Percentiles rank a stretch among this genome's conserved stretches.
These are phyloP conservation scores for Gallinago paraguaiae DNA, from an alignment of 2,113 vertebrate species.

Conservation along the genomic window DNA sequence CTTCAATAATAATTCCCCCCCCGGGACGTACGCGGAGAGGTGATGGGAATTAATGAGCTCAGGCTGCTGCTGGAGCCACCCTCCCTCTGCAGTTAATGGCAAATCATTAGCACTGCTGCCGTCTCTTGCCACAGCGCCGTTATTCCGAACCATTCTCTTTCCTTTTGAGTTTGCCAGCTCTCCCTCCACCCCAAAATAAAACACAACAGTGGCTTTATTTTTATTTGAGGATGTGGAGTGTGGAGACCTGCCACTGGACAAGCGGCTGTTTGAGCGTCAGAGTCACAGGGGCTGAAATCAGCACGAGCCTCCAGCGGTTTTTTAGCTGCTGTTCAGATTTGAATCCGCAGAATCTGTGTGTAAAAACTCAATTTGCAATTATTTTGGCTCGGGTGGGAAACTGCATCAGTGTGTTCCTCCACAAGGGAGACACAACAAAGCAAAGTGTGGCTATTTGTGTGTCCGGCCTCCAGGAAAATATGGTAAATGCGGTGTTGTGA, in stretches of 20 bases:
- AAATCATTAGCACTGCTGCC: neutral
- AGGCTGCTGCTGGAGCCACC: neutral
- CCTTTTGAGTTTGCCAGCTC: accelerated
- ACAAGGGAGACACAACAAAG: too few relatives aligned
- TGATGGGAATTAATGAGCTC: neutral
- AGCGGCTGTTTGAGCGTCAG: neutral
- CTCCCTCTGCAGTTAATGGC: neutral
- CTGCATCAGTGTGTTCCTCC: neutral
- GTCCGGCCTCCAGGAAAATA: neutral
- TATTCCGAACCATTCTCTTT: neutral
- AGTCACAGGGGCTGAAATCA: neutral
- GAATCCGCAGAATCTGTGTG: neutral
- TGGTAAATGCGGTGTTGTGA: accelerated
- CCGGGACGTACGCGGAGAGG: neutral
- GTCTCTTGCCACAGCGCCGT: neutral
- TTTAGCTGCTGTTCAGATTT: neutral
- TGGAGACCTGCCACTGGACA: neutral
- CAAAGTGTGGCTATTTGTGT: neutral
- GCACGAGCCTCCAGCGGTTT: neutral
- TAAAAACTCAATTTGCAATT: neutral
- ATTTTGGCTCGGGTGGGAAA: neutral
- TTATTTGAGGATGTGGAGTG: neutral
- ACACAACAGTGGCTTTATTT: neutral
- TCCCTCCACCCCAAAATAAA: neutral
- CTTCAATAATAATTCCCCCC: neutral